A percentile compares a stretch with the other conserved stretches of the same genome.
phyloP scores from a whole-genome alignment of 2,113 vertebrate genomes.

The Prunella fulvescens region DNA sequence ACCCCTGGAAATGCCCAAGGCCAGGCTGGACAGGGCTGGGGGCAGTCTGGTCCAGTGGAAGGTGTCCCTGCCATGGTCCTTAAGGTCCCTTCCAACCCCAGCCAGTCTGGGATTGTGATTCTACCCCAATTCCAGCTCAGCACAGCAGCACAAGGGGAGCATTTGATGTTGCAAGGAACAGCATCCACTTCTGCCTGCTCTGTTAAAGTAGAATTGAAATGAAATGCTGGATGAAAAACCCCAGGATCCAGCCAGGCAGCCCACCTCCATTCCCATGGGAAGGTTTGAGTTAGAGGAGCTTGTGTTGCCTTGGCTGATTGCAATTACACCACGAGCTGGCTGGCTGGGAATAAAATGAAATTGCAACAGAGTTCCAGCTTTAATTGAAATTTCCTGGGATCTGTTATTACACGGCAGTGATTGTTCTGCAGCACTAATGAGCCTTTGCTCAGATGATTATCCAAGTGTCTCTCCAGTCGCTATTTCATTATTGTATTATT shows the following conservation, averaged over 20 bases:
- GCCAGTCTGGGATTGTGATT: background rate
- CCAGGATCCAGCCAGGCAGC: background rate
- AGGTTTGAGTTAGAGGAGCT: slow-evolving; percentile 37
- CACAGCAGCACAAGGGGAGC: background rate
- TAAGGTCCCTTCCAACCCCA: background rate
- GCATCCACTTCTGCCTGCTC: background rate
- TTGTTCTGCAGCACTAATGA: slow-evolving; percentile 78
- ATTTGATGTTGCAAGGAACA: background rate
- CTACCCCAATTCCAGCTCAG: background rate
- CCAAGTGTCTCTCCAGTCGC: slow-evolving; percentile 77
- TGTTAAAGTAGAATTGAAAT: background rate
- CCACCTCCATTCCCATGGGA: slow-evolving; percentile 40
- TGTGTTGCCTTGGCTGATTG: slow-evolving; percentile 60
- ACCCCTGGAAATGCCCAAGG: background rate
- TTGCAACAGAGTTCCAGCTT: slow-evolving; percentile 76
- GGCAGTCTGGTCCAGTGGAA: fast-evolving
- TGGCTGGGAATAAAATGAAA: slow-evolving; percentile 68
- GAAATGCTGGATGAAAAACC: background rate
- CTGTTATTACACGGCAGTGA: slow-evolving; percentile 76
- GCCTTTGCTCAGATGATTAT: slow-evolving; percentile 78
- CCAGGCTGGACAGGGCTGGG: background rate
- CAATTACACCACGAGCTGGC: slow-evolving; percentile 58
- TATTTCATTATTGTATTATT: slow-evolving; percentile 79
- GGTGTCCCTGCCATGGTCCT: background rate
- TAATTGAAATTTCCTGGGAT: slow-evolving; percentile 84